phyloP scores from a whole-genome alignment of 1,140 invertebrate genomes.

The Cotesia vestalis region DNA sequence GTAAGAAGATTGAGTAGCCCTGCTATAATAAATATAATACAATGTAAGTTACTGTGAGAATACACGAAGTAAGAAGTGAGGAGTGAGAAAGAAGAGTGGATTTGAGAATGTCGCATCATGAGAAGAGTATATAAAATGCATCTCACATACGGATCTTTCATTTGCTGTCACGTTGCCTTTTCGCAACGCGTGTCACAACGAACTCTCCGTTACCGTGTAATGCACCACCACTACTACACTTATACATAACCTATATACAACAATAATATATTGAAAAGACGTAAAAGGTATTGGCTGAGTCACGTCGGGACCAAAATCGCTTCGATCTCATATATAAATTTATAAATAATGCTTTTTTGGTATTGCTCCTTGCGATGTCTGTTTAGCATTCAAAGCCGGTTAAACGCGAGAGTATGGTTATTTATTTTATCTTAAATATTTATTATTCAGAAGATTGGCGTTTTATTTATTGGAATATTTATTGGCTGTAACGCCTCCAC shows the following conservation, averaged over 20 bases:
- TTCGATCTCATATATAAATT: neutral
- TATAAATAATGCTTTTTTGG: neutral
- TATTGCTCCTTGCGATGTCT: no score
- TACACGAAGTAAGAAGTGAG: neutral
- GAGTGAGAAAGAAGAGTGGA: neutral
- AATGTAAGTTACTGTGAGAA: neutral
- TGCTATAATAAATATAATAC: neutral
- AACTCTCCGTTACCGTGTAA: neutral
- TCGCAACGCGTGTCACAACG: constrained; percentile 12
- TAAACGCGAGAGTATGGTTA: no score
- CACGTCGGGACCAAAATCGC: neutral
- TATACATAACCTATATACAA: neutral
- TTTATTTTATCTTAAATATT: no score
- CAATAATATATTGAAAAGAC: neutral
- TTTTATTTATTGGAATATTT: constrained; percentile 2
- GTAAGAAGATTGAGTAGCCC: neutral
- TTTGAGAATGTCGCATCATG: constrained; percentile 32
- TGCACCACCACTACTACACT: neutral
- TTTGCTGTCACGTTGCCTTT: constrained; percentile 23
- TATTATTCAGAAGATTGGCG: no score
- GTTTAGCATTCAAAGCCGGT: no score
- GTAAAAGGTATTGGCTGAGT: constrained; percentile 6
- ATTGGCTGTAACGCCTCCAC: constrained; percentile 10
- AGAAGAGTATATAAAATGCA: constrained; percentile 31
- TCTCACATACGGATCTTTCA: constrained; percentile 34